Base-by-base conservation (phyloP, 2,113 vertebrate genomes). In the Arenaria interpres region DNA sequence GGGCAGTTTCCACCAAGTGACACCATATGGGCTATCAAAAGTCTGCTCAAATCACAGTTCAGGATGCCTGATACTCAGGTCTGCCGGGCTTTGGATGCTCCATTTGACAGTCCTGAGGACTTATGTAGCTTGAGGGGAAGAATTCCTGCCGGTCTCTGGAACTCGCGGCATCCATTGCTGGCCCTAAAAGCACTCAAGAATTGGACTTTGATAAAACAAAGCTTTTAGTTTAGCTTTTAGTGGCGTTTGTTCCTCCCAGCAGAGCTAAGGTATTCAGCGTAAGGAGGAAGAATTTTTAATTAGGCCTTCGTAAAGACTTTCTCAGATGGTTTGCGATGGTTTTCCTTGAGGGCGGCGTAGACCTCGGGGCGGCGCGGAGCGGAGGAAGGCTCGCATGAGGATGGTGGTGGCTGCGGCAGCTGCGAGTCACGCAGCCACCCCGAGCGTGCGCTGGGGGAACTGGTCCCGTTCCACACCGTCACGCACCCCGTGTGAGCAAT, bases 91-190 rank as follows among this genome's bases (percentile, higher is more conserved):
- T 74, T 0, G 1, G 35, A 14, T 51, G 63, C 8, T 84, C 39
- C 17, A 14, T 43, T 48, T 39, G 23, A 35, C 48, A 27, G 32
- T 54, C 41, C 43, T 4, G 5, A 91, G 79, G 59, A 77, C 21
- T 19, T 46, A 0, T 0, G 0, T 64, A 35, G 37, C 32, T 54
- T 21, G n/a, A 53, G 33, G 56, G 73, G 37, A 54, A 67, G 30
- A 43, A 59, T 90, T 95, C 46, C n/a, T 59, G 76, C 7, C 37
- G 41, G 12, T 33, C 37, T 33, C 20, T 59, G 79, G 37, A 68
- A 71, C 41, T 76, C 0, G 0, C 24, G 14, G 39, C 7, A 2
- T 73, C 33, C 8, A 4, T 32, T 84, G 54, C 46, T 37, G 46
- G 50, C 24, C 28, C 21, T 63, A 21, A 71, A 96, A 48, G 3